Evolutionary conservation across 2,797 vertebrate species (phyloP).

Genomic region (Chelonia mydas): DNA sequence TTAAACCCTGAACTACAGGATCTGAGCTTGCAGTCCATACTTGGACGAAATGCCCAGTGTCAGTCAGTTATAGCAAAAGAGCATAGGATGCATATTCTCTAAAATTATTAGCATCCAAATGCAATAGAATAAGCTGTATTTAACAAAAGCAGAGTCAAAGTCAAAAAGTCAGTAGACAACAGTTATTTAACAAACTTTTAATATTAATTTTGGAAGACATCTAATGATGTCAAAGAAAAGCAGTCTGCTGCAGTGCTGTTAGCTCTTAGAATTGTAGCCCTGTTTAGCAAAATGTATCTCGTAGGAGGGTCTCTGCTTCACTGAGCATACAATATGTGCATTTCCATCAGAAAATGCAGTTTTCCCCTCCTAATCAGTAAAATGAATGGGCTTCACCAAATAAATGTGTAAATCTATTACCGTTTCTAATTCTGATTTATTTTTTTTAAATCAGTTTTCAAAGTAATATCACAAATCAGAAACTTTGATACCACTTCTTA

Average conservation of each 20-base stretch:
- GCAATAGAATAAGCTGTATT: not conserved
- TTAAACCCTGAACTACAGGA: not conserved
- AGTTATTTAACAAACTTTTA: not conserved
- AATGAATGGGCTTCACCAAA: conserved; percentile 55
- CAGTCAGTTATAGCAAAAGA: not conserved
- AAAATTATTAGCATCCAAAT: not conserved
- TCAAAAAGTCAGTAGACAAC: not conserved
- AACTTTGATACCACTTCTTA: conserved; percentile 76
- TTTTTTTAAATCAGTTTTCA: conserved; percentile 37
- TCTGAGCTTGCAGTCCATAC: not conserved
- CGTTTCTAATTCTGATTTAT: conserved; percentile 19
- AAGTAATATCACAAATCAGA: conserved; percentile 60
- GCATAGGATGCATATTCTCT: not conserved
- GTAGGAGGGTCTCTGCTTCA: conserved; percentile 53
- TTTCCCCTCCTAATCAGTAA: conserved; percentile 53
- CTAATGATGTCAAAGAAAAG: not conserved
- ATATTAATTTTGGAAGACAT: not conserved
- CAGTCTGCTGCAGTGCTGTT: not conserved
- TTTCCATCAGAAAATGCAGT: conserved; percentile 76
- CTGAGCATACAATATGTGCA: conserved; percentile 73
- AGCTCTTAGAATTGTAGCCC: not conserved
- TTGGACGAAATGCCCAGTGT: not conserved
- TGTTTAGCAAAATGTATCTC: not conserved
- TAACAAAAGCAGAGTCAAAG: not conserved
- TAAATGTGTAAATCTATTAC: conserved; percentile 18